These are phyloP conservation scores for Dendroctonus valens DNA, from an alignment of 1,140 invertebrate genomes.

Conservation along the genomic window DNA sequence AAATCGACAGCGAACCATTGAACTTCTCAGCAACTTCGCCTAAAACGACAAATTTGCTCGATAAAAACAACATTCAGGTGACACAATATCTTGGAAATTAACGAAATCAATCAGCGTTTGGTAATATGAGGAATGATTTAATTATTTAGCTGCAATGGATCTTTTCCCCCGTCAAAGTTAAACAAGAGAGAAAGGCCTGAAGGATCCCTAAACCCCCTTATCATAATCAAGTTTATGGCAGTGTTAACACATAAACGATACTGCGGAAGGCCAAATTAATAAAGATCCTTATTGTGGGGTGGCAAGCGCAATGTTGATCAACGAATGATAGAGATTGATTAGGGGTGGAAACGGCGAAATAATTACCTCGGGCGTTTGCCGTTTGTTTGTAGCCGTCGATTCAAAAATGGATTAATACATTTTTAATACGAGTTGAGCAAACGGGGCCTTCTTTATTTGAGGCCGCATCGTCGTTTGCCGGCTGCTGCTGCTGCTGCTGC, in stretches of 20 bases:
- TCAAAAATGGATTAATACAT: constrained; percentile 51
- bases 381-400: constrained; percentile 39
- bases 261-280: constrained; percentile 40
- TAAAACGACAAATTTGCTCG: too few species aligned
- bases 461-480: constrained; percentile 3
- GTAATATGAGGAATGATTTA: too few species aligned
- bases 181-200: too few species aligned
- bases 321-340: constrained; percentile 50
- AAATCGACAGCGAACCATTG: too few species aligned
- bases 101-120: too few species aligned
- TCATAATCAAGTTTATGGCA: constrained; percentile 32
- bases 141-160: too few species aligned
- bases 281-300: constrained; percentile 38
- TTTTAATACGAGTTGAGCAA: constrained; percentile 49
- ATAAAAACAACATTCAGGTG: too few species aligned
- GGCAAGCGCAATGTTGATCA: constrained; percentile 40
- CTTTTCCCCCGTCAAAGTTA: too few species aligned
- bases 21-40: too few species aligned
- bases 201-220: constrained; percentile 9
- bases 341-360: constrained; percentile 49
- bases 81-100: too few species aligned
- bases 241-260: constrained; percentile 44
- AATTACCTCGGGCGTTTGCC: constrained; percentile 44
- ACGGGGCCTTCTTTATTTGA: constrained; percentile 45
- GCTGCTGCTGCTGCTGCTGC: constrained; percentile 30